Evolutionary conservation across 2,888 invertebrate genomes (phyloP), one percentile per base, ranked within the genome.

Genomic region (Brachyopa scutellaris): DNA sequence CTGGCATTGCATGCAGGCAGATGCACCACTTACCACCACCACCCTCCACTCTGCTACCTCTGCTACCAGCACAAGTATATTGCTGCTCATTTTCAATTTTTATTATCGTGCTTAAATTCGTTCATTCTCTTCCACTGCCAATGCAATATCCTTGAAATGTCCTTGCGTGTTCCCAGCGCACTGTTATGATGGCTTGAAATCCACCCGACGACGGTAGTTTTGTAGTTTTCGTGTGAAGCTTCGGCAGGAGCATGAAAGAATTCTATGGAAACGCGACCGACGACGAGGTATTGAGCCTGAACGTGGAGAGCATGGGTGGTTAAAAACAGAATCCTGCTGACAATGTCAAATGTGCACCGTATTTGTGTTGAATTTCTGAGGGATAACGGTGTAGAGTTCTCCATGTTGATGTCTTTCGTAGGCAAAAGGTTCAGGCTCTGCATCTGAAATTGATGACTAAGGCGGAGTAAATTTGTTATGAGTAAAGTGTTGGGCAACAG

Each of bases 81-180:
- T 42, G 33, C 59, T 72, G 82, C 53, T 82, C 77, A 77, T 82
- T 82, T 82, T 82, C 82, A 77, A 77, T 77, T 77, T 82, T 82
- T 82, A 82, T 77, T 82, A 72, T 82, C 70, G 77, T 82, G 64
- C 82, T 82, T 61, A 74, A 57, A 57, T 23, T 47, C 40, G 49
- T 64, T 36, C 5, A 26, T 33, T 9, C 17, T 21, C 26, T 47
- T 21, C 47, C 36, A 55, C 47, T 59, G 51, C 51, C 51, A 49
- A 62, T 67, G 77, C 82, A 82, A 82, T 82, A 77, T 82, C 82
- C 82, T 82, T 82, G 82, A 82, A 77, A 82, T 82, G 82, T 82
- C 82, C 82, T 82, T 82, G 82, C 82, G 82, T 82, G 82, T 82
- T 82, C 33, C 15, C 57, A 66, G 64, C 29, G 57, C 59, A 49